A percentile compares a stretch with the other conserved stretches of the same genome.
Conservation (phyloP, 1,140 invertebrate genomes). For the Tetragonula clypearis region DNA sequence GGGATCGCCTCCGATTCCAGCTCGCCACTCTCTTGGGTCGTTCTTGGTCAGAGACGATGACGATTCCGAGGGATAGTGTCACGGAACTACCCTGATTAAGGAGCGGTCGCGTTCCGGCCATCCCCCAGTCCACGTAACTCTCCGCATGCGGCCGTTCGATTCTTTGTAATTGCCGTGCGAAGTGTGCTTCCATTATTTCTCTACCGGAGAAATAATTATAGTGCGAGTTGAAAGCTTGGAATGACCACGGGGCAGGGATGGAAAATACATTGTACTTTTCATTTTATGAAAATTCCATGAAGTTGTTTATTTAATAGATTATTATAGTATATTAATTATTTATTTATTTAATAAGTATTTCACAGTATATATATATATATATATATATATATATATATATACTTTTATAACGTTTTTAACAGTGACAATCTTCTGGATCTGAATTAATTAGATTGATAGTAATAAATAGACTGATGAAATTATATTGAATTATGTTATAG, state of each 20-base stretch:
- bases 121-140: not conserved
- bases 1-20: conserved; percentile 68
- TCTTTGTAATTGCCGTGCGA: conserved; percentile 37
- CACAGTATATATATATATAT: too few relatives aligned
- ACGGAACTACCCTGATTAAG: conserved; percentile 61
- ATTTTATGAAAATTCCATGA: too few relatives aligned
- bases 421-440: not conserved
- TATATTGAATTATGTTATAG: too few relatives aligned
- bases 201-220: not conserved
- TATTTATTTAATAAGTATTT: too few relatives aligned
- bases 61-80: conserved; percentile 59
- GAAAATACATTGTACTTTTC: too few relatives aligned
- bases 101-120: conserved; percentile 37
- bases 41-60: conserved; percentile 77
- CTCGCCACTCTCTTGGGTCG: conserved; percentile 69
- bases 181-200: not conserved
- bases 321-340: too few relatives aligned
- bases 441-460: not conserved
- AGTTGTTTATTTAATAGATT: too few relatives aligned
- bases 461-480: not conserved
- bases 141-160: conserved; percentile 3
- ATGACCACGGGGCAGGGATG: too few relatives aligned
- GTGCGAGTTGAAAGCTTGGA: not conserved
- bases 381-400: too few relatives aligned
- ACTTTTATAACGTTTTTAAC: too few relatives aligned